Conservation (phyloP, 2,113 vertebrate species). For the Carlito syrichta region DNA sequence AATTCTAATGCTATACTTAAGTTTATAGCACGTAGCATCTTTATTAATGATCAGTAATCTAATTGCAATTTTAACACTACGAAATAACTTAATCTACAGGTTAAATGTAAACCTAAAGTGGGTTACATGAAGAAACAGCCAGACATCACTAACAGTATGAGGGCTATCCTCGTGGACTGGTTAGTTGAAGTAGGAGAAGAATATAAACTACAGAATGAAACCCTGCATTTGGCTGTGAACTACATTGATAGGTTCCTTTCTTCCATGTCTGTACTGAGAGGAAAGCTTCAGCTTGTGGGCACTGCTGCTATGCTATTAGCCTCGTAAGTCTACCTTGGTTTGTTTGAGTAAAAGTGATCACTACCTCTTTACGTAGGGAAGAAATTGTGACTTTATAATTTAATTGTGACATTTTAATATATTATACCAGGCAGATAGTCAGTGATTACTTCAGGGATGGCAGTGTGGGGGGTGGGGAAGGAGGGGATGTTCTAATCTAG, state of each 20-base stretch:
- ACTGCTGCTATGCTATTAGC: slow-evolving; percentile 98
- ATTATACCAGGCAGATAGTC: background rate
- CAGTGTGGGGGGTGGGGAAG: background rate
- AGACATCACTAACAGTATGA: slow-evolving; percentile 97
- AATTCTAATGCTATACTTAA: background rate
- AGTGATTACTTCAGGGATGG: background rate
- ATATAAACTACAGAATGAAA: slow-evolving; percentile 98
- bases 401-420: background rate
- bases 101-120: slow-evolving; percentile 92
- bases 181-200: slow-evolving; percentile 98
- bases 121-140: slow-evolving; percentile 99
- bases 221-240: slow-evolving; percentile 95
- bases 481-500: background rate
- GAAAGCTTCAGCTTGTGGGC: slow-evolving; percentile 97
- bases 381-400: background rate
- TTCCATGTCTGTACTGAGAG: slow-evolving; percentile 97
- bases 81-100: slow-evolving; percentile 76
- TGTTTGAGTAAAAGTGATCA: background rate
- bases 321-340: slow-evolving; percentile 88
- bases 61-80: background rate
- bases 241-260: slow-evolving; percentile 99
- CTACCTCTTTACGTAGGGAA: background rate
- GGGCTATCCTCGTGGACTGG: slow-evolving; percentile 98
- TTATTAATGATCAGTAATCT: background rate
- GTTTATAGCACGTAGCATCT: background rate